Conservation (phyloP, 2,888 invertebrate genomes). For the Conomelus anceps region DNA sequence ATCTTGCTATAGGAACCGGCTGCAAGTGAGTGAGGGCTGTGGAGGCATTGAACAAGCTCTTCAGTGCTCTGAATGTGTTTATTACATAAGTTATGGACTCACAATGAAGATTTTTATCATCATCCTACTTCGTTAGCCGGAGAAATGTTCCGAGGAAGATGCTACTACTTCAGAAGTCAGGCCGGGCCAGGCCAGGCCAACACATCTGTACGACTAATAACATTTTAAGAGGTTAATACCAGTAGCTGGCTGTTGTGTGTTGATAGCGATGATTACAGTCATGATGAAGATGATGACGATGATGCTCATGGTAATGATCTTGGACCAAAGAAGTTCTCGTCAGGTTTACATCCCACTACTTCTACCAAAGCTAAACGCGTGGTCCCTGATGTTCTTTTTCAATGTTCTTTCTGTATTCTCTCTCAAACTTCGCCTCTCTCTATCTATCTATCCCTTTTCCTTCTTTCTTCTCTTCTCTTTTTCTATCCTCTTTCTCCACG, state of each 20-base stretch:
- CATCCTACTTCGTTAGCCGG: not conserved
- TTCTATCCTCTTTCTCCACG: too few species aligned
- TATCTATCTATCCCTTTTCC: too few species aligned
- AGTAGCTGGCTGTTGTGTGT: not conserved
- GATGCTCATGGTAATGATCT: not conserved
- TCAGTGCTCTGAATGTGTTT: not conserved
- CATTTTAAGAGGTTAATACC: not conserved
- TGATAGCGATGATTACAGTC: not conserved
- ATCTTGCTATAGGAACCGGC: not conserved
- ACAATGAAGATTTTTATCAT: not conserved
- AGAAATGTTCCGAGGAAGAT: not conserved
- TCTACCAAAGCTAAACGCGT: not conserved
- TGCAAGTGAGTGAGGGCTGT: too few species aligned
- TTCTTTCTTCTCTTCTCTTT: too few species aligned
- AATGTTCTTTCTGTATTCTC: not conserved
- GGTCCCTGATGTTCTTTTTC: not conserved
- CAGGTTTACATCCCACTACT: not conserved
- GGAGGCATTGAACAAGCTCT: not conserved
- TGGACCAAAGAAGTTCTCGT: not conserved
- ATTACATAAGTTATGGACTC: not conserved
- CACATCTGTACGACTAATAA: not conserved
- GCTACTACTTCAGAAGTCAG: not conserved
- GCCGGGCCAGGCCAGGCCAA: not conserved
- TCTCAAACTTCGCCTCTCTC: too few species aligned
- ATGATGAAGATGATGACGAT: not conserved